Base-by-base conservation (phyloP, 2,113 vertebrate species). In the Mormyrus lacerda region DNA sequence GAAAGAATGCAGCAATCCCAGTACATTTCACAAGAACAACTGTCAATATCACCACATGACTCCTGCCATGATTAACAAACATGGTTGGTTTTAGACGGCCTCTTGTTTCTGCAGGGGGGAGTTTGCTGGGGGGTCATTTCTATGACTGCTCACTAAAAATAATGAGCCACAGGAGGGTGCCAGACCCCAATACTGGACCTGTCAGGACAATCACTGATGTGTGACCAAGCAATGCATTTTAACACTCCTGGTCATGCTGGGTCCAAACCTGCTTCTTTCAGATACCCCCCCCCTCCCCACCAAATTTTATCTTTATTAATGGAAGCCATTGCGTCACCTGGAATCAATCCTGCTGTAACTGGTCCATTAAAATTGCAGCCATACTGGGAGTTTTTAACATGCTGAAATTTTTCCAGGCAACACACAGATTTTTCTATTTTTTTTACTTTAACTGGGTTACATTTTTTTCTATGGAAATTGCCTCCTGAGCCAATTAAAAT, bases 371-470 rank as follows among this genome's bases (percentile, higher is more conserved):
- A 89, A 89, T 89, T 35, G 79, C 51, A 89, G 50, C 88, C 88
- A 89, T 83, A 50, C 88, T 84, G 88, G 88, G 76, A 84, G 42
- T 89, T 89, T 84, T 89, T 87, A 84, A 89, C 76, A 84, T 31
- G 48, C 83, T 47, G 13, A 84, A 58, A 82, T 79, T 53, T 89
- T 89, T 79, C 88, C 88, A 79, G 50, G 45, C 88, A 79, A 27
- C 88, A 89, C 82, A 39, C 88, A n/a, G 31, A 50, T 82, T 79
- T 79, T 51, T 69, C 69, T 65, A 13, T 65, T 50, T 73, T 73
- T 48, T 50, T 51, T 50, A 69, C 61, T 73, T 73, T 73, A 27
- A 44, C 55, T 76, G 44, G 42, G 27, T 61, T 50, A 27, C 10
- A 8, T n/a, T 58, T 55, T 83, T 24, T 42, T 48, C 35, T 58